These are phyloP conservation scores for Burhinus oedicnemus DNA, from an alignment of 2,113 vertebrate species.

Conservation along the genomic window DNA sequence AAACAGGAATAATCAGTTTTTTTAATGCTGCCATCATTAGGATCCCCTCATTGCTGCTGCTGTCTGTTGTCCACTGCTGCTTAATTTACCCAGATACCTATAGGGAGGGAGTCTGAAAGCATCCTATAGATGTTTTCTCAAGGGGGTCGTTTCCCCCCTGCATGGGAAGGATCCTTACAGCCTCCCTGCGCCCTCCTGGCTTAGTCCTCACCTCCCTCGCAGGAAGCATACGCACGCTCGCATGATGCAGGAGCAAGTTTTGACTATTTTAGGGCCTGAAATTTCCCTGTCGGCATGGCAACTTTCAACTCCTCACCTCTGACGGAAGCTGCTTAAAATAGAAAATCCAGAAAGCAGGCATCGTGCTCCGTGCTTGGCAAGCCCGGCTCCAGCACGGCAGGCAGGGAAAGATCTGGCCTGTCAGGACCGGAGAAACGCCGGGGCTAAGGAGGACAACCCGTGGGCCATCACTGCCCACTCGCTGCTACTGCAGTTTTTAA, in stretches of 20 bases:
- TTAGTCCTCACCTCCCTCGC: constrained; percentile 20
- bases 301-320: constrained; percentile 71
- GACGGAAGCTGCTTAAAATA: constrained; percentile 53
- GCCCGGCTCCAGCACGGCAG: background rate
- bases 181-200: background rate
- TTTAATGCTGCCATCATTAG: background rate
- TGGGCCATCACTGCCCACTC: background rate
- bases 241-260: constrained; percentile 55
- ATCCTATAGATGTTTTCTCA: background rate
- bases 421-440: rapidly evolving
- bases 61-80: background rate
- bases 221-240: background rate
- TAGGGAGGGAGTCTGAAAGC: background rate
- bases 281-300: constrained; percentile 77
- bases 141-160: background rate
- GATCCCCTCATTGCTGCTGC: background rate
- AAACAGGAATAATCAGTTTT: background rate
- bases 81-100: background rate
- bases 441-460: background rate
- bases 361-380: background rate
- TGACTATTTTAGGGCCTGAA: constrained; percentile 77
- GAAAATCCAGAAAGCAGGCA: constrained; percentile 35
- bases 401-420: background rate
- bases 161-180: background rate
- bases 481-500: background rate